Evolutionary conservation across 2,113 vertebrate species (phyloP).

Genomic region (Mesoclemmys tuberculata): DNA sequence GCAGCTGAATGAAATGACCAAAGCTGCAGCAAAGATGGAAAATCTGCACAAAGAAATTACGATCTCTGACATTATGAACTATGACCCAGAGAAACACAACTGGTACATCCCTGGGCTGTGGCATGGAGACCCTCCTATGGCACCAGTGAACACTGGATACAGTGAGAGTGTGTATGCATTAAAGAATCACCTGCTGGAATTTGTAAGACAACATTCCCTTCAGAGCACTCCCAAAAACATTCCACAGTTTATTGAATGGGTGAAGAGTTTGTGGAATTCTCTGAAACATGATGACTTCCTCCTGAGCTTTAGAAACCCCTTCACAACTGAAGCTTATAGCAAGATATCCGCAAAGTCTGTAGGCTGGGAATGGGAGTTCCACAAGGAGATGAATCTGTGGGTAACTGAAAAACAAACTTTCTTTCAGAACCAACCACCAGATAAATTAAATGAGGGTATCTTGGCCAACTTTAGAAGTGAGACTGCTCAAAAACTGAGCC

Average conservation of each 20-base stretch:
- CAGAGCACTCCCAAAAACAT: neutral
- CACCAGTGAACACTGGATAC: conserved; percentile 21
- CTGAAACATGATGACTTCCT: conserved; percentile 25
- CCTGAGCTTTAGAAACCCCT: neutral
- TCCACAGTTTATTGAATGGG: neutral
- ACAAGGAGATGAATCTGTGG: conserved; percentile 69
- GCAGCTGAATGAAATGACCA: conserved; percentile 76
- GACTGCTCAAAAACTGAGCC: conserved; percentile 53
- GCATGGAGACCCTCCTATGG: neutral
- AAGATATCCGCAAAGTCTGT: conserved; percentile 4
- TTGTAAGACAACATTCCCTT: neutral
- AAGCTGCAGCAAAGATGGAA: conserved; percentile 76
- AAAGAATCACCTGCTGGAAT: neutral
- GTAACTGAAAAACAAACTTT: conserved; percentile 36
- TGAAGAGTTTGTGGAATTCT: conserved; percentile 13
- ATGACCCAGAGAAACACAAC: neutral
- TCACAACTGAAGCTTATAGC: neutral
- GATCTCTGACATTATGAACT: neutral
- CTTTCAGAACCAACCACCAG: conserved; percentile 34
- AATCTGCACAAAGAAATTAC: conserved; percentile 45
- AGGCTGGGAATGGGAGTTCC: conserved; percentile 53
- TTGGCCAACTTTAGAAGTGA: conserved; percentile 45
- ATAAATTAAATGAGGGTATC: neutral
- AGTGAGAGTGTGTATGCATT: conserved; percentile 6
- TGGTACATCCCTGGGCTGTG: neutral